Conservation (phyloP, 2,113 vertebrate genomes). For the Pomatorhinus ruficollis region DNA sequence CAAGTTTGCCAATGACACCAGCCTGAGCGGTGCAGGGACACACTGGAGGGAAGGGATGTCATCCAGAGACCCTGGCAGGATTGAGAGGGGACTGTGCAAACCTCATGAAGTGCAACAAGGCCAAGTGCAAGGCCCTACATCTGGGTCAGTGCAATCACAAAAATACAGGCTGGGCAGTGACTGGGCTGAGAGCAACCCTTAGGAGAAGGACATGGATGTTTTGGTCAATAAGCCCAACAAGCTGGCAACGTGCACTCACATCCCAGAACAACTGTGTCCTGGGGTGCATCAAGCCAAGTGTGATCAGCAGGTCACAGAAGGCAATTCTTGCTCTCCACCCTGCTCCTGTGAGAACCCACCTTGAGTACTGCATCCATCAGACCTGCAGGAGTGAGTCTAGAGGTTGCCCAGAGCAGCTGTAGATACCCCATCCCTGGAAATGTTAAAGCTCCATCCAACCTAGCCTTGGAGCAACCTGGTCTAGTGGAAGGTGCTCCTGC, state of each 20-base stretch:
- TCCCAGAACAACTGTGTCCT: neutral
- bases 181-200: neutral
- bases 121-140: neutral
- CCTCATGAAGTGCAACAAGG: fast-evolving
- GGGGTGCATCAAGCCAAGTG: neutral
- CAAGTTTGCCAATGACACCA: neutral
- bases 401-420: neutral
- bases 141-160: neutral
- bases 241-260: neutral
- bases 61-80: neutral
- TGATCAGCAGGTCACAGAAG: neutral
- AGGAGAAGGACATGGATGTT: neutral
- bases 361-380: fast-evolving
- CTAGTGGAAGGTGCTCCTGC: neutral
- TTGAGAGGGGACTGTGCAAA: neutral
- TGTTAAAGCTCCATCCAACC: neutral
- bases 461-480: neutral
- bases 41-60: neutral
- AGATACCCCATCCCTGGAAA: neutral
- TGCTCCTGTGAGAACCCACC: neutral
- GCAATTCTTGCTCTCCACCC: neutral
- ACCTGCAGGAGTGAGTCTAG: neutral
- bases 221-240: neutral
- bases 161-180: neutral
- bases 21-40: neutral